phyloP scores from a whole-genome alignment of 2,113 vertebrate genomes.

The Oncorhynchus kisutch region DNA sequence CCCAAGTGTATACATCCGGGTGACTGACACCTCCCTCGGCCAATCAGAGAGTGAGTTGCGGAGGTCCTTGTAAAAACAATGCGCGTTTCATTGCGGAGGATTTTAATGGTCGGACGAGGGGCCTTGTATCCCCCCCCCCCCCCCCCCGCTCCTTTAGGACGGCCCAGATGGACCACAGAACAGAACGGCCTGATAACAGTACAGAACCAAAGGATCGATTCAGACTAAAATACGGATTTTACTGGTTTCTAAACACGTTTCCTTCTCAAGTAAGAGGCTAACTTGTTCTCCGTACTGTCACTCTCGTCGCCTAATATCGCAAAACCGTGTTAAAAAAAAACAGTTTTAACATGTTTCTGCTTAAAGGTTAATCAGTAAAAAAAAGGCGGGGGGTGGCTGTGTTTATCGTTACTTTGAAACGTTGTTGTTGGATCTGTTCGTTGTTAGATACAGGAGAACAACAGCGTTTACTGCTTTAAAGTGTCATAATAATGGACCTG shows the following conservation, averaged over 20 bases:
- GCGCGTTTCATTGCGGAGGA: constrained; percentile 86
- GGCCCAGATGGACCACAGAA: constrained; percentile 81
- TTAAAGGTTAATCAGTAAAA: constrained; percentile 24
- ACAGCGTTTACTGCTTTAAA: constrained; percentile 42
- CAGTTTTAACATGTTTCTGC: neutral
- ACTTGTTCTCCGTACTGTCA: constrained; percentile 53
- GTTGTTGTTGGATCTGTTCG: neutral
- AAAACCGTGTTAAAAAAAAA: neutral
- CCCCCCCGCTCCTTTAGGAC: constrained; percentile 79
- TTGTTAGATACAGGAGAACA: neutral
- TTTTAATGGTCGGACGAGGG: constrained; percentile 76
- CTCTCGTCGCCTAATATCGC: neutral
- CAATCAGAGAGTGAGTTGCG: constrained; percentile 61
- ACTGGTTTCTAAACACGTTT: constrained; percentile 56
- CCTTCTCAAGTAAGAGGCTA: constrained; percentile 71
- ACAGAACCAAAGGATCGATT: constrained; percentile 45
- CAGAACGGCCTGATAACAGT: constrained; percentile 70
- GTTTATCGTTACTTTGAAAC: neutral
- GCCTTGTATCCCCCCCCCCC: no score
- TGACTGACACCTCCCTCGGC: constrained; percentile 71
- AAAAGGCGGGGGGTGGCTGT: constrained; percentile 52
- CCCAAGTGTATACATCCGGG: constrained; percentile 78
- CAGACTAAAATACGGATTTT: neutral
- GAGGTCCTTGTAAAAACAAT: constrained; percentile 78
- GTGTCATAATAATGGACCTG: constrained; percentile 55